Conservation (phyloP, 2,797 vertebrate genomes). For the Smutsia temminckii region DNA sequence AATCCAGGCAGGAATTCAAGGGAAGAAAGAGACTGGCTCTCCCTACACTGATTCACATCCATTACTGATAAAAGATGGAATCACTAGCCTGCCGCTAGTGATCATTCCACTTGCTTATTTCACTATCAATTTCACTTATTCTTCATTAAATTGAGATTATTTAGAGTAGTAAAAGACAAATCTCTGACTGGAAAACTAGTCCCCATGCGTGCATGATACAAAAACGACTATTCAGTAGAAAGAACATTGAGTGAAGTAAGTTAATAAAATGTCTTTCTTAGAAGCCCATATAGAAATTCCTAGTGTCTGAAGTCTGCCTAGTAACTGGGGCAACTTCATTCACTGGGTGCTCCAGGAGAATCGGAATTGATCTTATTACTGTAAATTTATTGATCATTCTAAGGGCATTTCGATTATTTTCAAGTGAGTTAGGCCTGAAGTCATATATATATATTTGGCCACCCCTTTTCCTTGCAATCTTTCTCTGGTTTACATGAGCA, state of each 20-base stretch:
- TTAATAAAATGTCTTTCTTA: neutral
- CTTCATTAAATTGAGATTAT: neutral
- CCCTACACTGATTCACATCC: neutral
- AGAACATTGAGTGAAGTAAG: neutral
- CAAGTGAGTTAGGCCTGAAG: neutral
- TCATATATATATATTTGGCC: neutral
- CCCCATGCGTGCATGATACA: neutral
- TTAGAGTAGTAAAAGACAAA: conserved; percentile 13
- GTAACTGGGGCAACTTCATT: neutral
- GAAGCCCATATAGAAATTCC: neutral
- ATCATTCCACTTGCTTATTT: neutral
- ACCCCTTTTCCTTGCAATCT: neutral
- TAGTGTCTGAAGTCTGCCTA: neutral
- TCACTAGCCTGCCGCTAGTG: neutral
- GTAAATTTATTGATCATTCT: neutral
- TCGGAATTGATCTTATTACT: neutral
- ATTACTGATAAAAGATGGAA: neutral
- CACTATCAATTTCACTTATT: neutral
- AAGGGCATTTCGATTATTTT: neutral
- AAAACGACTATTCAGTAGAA: conserved; percentile 5
- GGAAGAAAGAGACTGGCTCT: neutral
- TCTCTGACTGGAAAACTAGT: neutral
- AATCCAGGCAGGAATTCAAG: neutral
- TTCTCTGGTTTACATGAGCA: neutral
- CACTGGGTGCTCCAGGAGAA: neutral